A percentile compares a stretch with the other conserved stretches of the same genome.
Evolutionary conservation across 1,140 invertebrate species (phyloP).

Genomic region (Zeugodacus cucurbitae): DNA sequence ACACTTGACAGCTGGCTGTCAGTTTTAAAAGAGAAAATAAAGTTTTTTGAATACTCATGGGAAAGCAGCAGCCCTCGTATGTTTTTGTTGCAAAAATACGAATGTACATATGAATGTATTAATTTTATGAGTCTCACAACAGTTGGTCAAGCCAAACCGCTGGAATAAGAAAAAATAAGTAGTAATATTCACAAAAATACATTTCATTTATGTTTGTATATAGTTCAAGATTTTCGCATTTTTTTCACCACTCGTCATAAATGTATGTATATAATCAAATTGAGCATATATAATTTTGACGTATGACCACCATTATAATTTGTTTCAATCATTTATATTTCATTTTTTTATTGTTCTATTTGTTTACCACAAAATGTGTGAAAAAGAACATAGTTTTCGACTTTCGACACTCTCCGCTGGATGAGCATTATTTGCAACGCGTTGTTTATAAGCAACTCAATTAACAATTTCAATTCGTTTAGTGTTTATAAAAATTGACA

Average conservation of each 20-base stretch:
- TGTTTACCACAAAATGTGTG: background rate
- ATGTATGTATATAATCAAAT: background rate
- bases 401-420: background rate
- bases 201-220: too few relatives aligned
- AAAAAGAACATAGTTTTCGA: background rate
- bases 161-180: too few relatives aligned
- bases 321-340: background rate
- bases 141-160: too few relatives aligned
- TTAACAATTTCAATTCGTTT: background rate
- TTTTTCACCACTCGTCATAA: background rate
- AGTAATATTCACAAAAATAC: too few relatives aligned
- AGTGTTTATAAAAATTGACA: background rate
- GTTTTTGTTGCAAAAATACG: too few relatives aligned
- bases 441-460: background rate
- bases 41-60: too few relatives aligned
- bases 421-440: background rate
- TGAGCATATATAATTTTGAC: background rate
- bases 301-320: background rate
- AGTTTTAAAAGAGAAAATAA: too few relatives aligned
- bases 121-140: too few relatives aligned
- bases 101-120: too few relatives aligned
- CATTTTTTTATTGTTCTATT: background rate
- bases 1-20: too few relatives aligned
- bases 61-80: too few relatives aligned
- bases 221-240: too few relatives aligned